Evolutionary conservation across 2,113 vertebrate genomes (phyloP).

Genomic region (Entelurus aequoreus): DNA sequence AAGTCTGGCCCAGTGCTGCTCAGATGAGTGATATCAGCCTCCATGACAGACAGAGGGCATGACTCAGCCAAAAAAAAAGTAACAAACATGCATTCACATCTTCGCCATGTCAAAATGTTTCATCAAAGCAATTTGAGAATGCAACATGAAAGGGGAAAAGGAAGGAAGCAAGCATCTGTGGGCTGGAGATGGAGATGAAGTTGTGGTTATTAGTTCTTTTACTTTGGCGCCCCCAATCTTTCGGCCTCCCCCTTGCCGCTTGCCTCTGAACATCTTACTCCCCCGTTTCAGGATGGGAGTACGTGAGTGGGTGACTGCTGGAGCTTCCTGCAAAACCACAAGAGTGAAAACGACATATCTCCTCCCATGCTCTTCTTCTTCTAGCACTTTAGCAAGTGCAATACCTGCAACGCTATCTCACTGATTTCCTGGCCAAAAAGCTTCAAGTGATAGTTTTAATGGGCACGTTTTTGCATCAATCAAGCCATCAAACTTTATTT

Average conservation of each 20-base stretch:
- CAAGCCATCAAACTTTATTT: no score
- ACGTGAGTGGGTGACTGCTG: constrained; percentile 67
- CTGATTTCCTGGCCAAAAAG: no score
- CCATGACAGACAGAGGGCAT: constrained; percentile 58
- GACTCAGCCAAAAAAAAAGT: constrained; percentile 61
- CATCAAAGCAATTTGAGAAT: constrained; percentile 44
- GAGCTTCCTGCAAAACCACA: constrained; percentile 65
- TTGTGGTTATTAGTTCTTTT: constrained; percentile 70
- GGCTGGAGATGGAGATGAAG: constrained; percentile 62
- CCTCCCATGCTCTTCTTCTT: constrained; percentile 57
- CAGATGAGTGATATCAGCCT: constrained; percentile 61
- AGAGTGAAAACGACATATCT: constrained; percentile 71
- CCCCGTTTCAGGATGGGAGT: constrained; percentile 78
- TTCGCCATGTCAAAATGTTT: constrained; percentile 46
- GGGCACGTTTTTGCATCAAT: no score
- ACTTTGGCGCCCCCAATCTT: constrained; percentile 54
- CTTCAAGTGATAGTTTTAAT: no score
- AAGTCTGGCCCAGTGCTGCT: constrained; percentile 36
- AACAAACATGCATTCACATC: constrained; percentile 66
- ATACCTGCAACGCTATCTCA: no score
- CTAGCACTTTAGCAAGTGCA: neutral
- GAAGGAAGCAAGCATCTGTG: constrained; percentile 67
- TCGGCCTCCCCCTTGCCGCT: constrained; percentile 25
- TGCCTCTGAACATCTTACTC: constrained; percentile 58
- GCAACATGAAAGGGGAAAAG: constrained; percentile 63